These are phyloP conservation scores for Rhea pennata DNA, from an alignment of 2,113 vertebrate genomes.

Conservation along the genomic window DNA sequence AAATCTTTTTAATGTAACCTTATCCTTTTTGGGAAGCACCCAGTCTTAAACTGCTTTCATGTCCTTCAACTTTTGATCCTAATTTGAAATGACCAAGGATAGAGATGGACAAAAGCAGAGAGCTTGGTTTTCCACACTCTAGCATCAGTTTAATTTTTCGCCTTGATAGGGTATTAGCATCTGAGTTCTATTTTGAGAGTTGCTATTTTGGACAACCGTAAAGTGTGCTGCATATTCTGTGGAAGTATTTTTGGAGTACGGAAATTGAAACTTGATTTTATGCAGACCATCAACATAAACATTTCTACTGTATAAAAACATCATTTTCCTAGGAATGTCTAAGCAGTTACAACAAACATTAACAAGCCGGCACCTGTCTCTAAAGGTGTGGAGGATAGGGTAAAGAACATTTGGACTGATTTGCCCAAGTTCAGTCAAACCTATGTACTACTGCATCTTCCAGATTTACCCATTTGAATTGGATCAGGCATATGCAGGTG, in stretches of 20 bases:
- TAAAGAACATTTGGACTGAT: background rate
- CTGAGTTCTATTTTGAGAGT: conserved; percentile 33
- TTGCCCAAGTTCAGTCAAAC: background rate
- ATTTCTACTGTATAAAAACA: conserved; percentile 24
- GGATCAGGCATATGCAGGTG: background rate
- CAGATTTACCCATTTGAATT: background rate
- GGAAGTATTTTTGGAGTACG: conserved; percentile 47
- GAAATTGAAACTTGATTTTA: conserved; percentile 43
- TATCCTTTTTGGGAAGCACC: background rate
- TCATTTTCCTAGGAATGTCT: conserved; percentile 9
- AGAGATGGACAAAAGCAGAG: background rate
- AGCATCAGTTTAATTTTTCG: conserved; percentile 17
- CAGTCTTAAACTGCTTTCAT: background rate
- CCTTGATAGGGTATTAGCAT: conserved; percentile 42
- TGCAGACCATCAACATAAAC: conserved; percentile 12
- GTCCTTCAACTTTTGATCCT: background rate
- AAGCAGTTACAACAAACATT: background rate
- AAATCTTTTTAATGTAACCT: background rate
- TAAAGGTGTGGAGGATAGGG: background rate
- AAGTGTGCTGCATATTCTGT: conserved; percentile 33
- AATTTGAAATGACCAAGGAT: background rate
- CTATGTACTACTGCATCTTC: background rate
- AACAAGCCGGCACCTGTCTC: background rate
- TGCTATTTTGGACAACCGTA: conserved; percentile 50
- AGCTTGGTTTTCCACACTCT: conserved; percentile 8